These are phyloP conservation scores for Heliconius nattereri DNA, from an alignment of 1,140 invertebrate genomes.

Conservation along the genomic window DNA sequence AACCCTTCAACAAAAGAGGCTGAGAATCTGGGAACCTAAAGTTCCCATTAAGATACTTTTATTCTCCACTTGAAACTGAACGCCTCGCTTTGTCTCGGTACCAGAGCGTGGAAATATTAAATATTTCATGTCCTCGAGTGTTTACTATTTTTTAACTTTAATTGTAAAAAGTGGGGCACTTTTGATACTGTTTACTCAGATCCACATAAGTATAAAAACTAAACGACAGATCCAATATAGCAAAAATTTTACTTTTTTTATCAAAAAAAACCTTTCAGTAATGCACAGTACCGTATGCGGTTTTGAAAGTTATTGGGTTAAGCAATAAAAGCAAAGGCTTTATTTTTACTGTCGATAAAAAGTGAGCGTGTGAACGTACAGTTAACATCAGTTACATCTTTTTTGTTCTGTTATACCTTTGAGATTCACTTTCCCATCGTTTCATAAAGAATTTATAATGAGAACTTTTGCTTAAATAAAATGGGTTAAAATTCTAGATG, in stretches of 20 bases:
- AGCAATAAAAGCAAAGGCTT: slow-evolving; percentile 31
- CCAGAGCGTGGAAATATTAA: no score
- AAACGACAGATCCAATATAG: not conserved
- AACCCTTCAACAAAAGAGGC: no score
- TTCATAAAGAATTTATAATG: not conserved
- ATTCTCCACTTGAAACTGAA: no score
- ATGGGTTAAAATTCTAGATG: not conserved
- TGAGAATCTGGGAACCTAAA: no score
- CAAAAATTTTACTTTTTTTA: not conserved
- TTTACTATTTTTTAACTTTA: no score
- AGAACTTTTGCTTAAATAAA: not conserved
- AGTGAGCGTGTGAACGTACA: slow-evolving; percentile 31
- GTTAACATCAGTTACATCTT: slow-evolving; percentile 13
- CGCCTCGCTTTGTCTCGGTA: no score
- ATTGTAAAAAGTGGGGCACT: no score
- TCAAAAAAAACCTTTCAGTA: slow-evolving; percentile 13
- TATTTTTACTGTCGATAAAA: slow-evolving; percentile 33
- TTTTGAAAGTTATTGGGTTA: slow-evolving; percentile 34
- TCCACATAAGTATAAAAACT: no score
- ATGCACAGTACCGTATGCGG: slow-evolving; percentile 35
- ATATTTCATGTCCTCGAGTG: no score
- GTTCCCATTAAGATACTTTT: no score
- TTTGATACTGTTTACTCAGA: no score
- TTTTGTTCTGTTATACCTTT: not conserved
- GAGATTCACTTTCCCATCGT: slow-evolving; percentile 4